Conservation (phyloP, 1,140 invertebrate genomes). For the Condylostylus longicornis region DNA sequence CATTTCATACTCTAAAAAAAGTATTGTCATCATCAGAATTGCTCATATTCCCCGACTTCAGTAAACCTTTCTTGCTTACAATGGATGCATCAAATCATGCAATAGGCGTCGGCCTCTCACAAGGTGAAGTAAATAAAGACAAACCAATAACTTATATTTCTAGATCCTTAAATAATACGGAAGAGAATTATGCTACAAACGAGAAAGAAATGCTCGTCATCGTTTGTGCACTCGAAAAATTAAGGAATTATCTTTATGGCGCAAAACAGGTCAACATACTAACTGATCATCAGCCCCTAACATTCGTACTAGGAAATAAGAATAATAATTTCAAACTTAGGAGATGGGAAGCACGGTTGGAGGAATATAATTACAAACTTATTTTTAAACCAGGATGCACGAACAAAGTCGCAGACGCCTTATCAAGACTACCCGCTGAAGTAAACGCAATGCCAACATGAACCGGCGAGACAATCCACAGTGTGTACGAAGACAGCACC, state of each 20-base stretch:
- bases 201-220: conserved; percentile 38
- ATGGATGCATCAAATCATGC: conserved; percentile 18
- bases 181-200: conserved; percentile 28
- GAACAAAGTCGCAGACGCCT: conserved; percentile 21
- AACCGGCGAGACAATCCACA: background rate
- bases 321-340: conserved; percentile 8
- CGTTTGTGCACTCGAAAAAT: conserved; percentile 33
- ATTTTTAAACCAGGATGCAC: conserved; percentile 15
- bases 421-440: too few species aligned
- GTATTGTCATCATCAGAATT: conserved; percentile 28
- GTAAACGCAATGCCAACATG: too few species aligned
- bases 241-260: conserved; percentile 24
- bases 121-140: conserved; percentile 13
- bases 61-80: conserved; percentile 22
- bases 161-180: conserved; percentile 25
- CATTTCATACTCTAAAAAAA: conserved; percentile 29
- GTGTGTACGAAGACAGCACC: background rate
- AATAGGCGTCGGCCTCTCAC: conserved; percentile 22
- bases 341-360: conserved; percentile 5
- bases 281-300: conserved; percentile 10
- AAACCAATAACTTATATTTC: conserved; percentile 26
- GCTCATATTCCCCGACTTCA: conserved; percentile 26
- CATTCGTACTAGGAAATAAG: conserved; percentile 7
- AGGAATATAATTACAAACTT: conserved; percentile 11
- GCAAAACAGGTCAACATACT: conserved; percentile 2